phyloP scores from a whole-genome alignment of 2,113 vertebrate species.

The Macroglossus sobrinus region DNA sequence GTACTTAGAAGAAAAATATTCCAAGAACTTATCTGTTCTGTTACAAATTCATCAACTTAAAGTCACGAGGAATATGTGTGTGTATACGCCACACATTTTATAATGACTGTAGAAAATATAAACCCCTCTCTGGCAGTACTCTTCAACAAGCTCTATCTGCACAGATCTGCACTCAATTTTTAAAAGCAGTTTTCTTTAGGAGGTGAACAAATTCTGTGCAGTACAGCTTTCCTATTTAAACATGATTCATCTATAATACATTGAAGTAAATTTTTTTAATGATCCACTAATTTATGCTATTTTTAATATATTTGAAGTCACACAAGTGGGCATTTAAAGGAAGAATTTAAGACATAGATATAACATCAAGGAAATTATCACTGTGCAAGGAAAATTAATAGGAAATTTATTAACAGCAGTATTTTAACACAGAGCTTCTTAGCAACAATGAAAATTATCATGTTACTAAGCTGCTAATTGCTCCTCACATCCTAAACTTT shows the following conservation, averaged over 20 bases:
- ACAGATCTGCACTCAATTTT: neutral
- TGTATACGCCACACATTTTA: neutral
- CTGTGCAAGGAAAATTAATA: neutral
- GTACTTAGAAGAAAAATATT: neutral
- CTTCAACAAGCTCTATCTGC: neutral
- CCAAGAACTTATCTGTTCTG: neutral
- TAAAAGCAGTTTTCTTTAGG: neutral
- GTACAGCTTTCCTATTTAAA: neutral
- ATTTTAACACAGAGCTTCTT: slow-evolving; percentile 27
- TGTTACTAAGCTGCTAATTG: neutral
- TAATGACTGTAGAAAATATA: neutral
- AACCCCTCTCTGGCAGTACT: neutral
- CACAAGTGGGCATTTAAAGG: neutral
- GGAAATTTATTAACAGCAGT: neutral
- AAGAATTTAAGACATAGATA: neutral
- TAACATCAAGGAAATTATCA: neutral
- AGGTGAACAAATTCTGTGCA: neutral
- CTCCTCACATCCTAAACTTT: neutral
- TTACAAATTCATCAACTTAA: neutral
- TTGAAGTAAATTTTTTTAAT: neutral
- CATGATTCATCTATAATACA: neutral
- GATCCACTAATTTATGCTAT: neutral
- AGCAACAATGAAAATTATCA: neutral
- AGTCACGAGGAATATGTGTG: neutral
- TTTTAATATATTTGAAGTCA: slow-evolving; percentile 22